A percentile compares a stretch with the other conserved stretches of the same genome.
Evolutionary conservation across 2,113 vertebrate genomes (phyloP).

Genomic region (Laticauda colubrina): DNA sequence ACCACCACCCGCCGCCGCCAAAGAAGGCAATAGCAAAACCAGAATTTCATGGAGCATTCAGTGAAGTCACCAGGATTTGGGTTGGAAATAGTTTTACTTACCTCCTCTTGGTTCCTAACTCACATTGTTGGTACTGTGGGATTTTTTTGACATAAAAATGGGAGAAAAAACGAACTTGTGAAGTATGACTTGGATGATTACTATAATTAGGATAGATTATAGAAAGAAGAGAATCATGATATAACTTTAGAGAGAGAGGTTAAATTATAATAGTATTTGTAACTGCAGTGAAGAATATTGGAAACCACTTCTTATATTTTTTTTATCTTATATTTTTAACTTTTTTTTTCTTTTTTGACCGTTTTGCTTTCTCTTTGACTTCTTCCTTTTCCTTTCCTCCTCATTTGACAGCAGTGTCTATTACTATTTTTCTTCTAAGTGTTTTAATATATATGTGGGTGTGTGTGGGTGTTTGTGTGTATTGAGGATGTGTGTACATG

Average conservation of each 20-base stretch:
- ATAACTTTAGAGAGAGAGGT: neutral
- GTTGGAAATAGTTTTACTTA: neutral
- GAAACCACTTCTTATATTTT: neutral
- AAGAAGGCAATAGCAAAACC: neutral
- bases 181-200: neutral
- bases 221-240: neutral
- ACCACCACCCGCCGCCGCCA: neutral
- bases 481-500: too few species aligned
- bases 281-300: neutral
- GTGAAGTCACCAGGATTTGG: neutral
- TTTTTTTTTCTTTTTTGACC: neutral
- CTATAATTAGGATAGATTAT: neutral
- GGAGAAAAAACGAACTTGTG: neutral
- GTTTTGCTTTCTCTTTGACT: neutral
- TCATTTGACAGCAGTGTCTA: neutral
- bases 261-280: neutral
- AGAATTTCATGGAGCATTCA: neutral
- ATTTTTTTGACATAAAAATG: neutral
- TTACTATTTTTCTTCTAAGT: neutral
- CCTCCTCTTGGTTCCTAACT: neutral
- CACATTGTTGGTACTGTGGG: neutral
- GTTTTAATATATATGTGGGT: neutral
- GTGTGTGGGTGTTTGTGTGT: too few species aligned
- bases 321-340: neutral
- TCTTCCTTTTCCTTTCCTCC: neutral